Base-by-base conservation (phyloP, 2,113 vertebrate genomes). In the Notothenia rossii region DNA sequence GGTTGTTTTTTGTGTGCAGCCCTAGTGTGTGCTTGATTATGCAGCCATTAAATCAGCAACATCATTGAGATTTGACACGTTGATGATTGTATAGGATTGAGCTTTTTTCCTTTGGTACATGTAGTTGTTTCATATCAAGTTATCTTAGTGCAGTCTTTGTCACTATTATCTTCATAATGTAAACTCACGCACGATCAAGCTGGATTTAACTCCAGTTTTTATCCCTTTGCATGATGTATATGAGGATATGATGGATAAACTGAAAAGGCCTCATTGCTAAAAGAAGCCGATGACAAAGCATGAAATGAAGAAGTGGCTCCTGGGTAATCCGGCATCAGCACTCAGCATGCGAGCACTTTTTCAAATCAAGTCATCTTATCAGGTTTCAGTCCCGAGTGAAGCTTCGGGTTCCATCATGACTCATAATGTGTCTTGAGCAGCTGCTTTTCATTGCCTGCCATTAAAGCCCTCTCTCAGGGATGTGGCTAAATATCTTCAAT, bases 301-400 rank as follows among this genome's bases (percentile, higher is more conserved):
- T 50, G 11, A 49, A 20, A 43, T 46, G 17, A 5, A 66, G 54
- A 22, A 14, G 18, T 14, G 36, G 10, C 50, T 63, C 0, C 46
- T 5, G 14, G 48, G 14, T 82, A 63, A 87, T 86, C 66, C n/a
- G 48, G 55, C 55, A 72, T 79, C 78, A 83, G 72, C 54, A 36
- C 63, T 73, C 43, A 22, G 70, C 74, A 22, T 0, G 55, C 74
- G 76, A 73, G 72, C 15, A 25, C 73, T 49, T 50, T n/a, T 54
- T 33, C 64, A 62, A 82, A 82, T 76, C 68, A 33, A 64, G 50
- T 68, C 74, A 68, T 12, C 48, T 1, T 65, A 87, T 88, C 70
- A 13, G 69, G 54, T 83, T 76, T 83, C 79, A 78, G 60, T 40
- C 79, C 79, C 55, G 18, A 29, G 48, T 1, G 58, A 43, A 48